A percentile compares a stretch with the other conserved stretches of the same genome.
Conservation (phyloP, 2,113 vertebrate genomes). For the Psilopogon haemacephalus region DNA sequence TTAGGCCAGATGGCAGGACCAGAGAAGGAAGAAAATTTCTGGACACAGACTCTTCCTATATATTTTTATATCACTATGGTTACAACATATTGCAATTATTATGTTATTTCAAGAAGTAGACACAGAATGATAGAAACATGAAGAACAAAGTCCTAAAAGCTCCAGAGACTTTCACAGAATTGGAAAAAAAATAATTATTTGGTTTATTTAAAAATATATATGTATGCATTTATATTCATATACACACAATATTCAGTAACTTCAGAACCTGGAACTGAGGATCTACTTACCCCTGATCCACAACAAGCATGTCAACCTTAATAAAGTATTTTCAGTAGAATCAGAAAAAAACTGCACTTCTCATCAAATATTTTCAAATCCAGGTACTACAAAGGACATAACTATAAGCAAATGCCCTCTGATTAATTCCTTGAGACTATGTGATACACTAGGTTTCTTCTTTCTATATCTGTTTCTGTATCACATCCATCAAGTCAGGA, state of each 20-base stretch:
- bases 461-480: background rate
- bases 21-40: background rate
- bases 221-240: no score
- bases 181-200: background rate
- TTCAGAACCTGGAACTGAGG: background rate
- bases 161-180: background rate
- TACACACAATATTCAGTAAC: background rate
- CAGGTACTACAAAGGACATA: background rate
- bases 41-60: background rate
- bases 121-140: background rate
- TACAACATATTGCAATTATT: background rate
- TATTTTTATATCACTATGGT: background rate
- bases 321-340: background rate
- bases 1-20: background rate
- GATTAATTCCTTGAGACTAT: background rate
- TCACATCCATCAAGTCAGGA: background rate
- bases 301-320: background rate
- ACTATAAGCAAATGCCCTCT: background rate
- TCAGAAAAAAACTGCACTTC: background rate
- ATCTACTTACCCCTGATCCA: background rate
- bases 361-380: background rate
- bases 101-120: background rate
- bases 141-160: background rate
- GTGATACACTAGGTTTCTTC: background rate
- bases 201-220: no score